A percentile compares a stretch with the other conserved stretches of the same genome.
These are phyloP conservation scores for Fissipunctia ypsillon DNA, from an alignment of 2,888 invertebrate genomes.

Conservation along the genomic window DNA sequence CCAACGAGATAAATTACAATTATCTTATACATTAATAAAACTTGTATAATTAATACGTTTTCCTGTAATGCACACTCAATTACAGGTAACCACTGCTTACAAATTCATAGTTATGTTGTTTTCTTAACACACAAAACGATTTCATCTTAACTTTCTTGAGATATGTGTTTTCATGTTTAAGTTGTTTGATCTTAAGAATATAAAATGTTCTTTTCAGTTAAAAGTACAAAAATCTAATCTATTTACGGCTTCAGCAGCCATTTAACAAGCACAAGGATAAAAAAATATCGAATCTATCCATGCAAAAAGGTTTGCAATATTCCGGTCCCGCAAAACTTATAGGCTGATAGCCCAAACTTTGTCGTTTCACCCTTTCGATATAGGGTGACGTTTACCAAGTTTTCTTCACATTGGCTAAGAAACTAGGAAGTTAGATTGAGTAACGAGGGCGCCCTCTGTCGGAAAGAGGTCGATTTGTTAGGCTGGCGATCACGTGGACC, in stretches of 20 bases:
- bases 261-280: constrained; percentile 23
- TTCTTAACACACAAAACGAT: not conserved
- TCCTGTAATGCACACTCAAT: too few relatives aligned
- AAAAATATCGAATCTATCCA: constrained; percentile 41
- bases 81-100: too few relatives aligned
- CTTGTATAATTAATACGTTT: too few relatives aligned
- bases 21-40: too few relatives aligned
- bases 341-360: constrained; percentile 54
- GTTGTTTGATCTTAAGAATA: not conserved
- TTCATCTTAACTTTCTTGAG: not conserved
- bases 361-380: constrained; percentile 68
- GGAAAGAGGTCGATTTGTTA: constrained; percentile 78
- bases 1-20: too few relatives aligned
- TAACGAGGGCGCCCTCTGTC: constrained; percentile 70
- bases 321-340: constrained; percentile 43
- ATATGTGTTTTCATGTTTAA: not conserved
- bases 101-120: too few relatives aligned
- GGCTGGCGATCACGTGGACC: constrained; percentile 73
- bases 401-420: constrained; percentile 66
- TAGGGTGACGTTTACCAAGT: constrained; percentile 65
- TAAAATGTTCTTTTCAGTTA: not conserved
- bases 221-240: constrained; percentile 13
- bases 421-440: constrained; percentile 73
- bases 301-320: constrained; percentile 32
- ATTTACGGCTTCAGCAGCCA: constrained; percentile 13